Evolutionary conservation across 2,113 vertebrate genomes (phyloP).

Genomic region (Nothobranchius kuhntae): DNA sequence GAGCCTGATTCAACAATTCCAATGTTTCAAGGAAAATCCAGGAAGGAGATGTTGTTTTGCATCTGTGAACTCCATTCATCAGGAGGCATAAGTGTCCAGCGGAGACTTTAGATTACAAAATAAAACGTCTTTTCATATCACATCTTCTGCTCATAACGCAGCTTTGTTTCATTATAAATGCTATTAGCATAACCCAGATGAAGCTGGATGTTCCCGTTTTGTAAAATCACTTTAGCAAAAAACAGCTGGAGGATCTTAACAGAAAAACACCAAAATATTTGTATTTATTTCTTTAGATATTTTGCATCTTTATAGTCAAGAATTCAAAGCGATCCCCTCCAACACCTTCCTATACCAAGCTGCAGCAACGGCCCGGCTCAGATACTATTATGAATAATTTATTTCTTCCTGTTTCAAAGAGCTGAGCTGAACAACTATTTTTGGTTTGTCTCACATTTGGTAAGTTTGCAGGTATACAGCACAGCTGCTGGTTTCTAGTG

Average conservation of each 20-base stretch:
- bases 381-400: conserved; percentile 74
- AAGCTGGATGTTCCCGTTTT: conserved; percentile 29
- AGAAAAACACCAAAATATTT: conserved; percentile 9
- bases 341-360: conserved; percentile 67
- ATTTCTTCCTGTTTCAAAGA: conserved; percentile 67
- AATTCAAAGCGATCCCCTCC: conserved; percentile 57
- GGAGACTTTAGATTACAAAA: conserved; percentile 21
- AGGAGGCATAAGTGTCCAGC: conserved; percentile 37
- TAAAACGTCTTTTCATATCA: conserved; percentile 20
- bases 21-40: conserved; percentile 65
- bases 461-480: conserved; percentile 56
- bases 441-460: conserved; percentile 37
- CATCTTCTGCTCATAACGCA: neutral
- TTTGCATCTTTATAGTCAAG: conserved; percentile 54
- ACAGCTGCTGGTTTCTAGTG: conserved; percentile 47
- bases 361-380: conserved; percentile 48
- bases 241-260: conserved; percentile 61
- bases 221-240: conserved; percentile 37
- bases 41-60: conserved; percentile 52
- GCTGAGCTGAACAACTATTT: conserved; percentile 60
- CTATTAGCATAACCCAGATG: conserved; percentile 28
- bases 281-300: conserved; percentile 49
- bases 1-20: conserved; percentile 64
- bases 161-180: conserved; percentile 28
- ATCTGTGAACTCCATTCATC: conserved; percentile 60